Base-by-base conservation (phyloP, 2,797 vertebrate species). In the Enteromius radiatus region DNA sequence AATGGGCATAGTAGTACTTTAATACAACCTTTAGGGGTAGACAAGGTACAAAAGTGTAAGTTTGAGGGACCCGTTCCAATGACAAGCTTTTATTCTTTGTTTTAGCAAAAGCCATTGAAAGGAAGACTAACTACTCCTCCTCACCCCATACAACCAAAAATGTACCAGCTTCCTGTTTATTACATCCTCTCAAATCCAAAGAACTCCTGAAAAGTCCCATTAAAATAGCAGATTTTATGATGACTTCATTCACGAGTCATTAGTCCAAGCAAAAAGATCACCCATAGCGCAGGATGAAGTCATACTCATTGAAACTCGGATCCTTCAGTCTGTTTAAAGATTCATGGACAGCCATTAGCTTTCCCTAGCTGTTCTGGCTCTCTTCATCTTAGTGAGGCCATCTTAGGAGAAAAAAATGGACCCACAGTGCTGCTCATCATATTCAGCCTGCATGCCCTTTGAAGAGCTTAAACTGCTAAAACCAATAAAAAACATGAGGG, bases 261-360 rank as follows among this genome's bases (percentile, higher is more conserved):
- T 90, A 84, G 84, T 80, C 23, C 45, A 88, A 89, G 86, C 89
- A 88, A 88, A 89, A 83, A 78, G 81, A 91, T 92, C 82, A 88
- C 84, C 84, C 76, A 47, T 70, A 76, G 70, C 63, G 73, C 82
- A 36, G 83, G 88, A 89, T 89, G 87, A 91, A 91, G 92, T 89
- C 92, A 93, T 84, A 90, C 87, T 85, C 92, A 91, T 87, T 84
- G 88, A 92, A 91, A 90, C 90, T 91, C 90, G 88, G 86, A 92
- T 92, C 87, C 87, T 89, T 88, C 89, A 86, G 88, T 81, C 90
- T 92, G 91, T 93, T 95, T 91, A 95, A 95, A 94, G 89, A 94
- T 95, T 94, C 85, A 95, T 94, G 90, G 41, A 12, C 81, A 78
- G 82, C 90, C 91, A 94, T 95, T 94, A 94, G 92, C 90, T 92